These are phyloP conservation scores for Nothoprocta pentlandii DNA, from an alignment of 2,113 vertebrate species.

Conservation along the genomic window DNA sequence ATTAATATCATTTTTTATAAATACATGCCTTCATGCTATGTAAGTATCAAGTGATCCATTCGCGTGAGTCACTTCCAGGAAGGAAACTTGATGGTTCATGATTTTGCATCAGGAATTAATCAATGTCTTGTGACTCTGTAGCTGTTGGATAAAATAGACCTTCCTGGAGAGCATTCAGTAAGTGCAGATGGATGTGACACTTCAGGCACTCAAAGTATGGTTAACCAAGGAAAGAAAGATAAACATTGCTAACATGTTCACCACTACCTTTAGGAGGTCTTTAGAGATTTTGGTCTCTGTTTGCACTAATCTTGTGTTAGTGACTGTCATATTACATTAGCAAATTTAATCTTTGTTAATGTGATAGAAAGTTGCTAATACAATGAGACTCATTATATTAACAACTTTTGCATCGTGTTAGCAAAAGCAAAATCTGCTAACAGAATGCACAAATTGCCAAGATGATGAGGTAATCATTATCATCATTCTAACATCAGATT, in stretches of 20 bases:
- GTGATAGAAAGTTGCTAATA: conserved; percentile 81
- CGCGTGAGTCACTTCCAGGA: conserved; percentile 29
- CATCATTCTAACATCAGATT: conserved; percentile 67
- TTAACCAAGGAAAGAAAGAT: conserved; percentile 57
- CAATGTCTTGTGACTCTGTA: not conserved
- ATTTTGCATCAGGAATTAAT: conserved; percentile 66
- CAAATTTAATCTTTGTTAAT: conserved; percentile 81
- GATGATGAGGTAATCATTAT: conserved; percentile 69
- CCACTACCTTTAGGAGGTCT: conserved; percentile 71
- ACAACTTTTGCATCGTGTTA: conserved; percentile 79
- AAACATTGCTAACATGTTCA: conserved; percentile 70
- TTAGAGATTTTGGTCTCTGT: conserved; percentile 72
- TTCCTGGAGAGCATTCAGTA: conserved; percentile 19
- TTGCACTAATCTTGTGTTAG: conserved; percentile 75
- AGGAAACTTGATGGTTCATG: conserved; percentile 61
- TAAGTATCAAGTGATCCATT: conserved; percentile 14
- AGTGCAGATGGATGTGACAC: not conserved
- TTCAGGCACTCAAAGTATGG: conserved; percentile 8
- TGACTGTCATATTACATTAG: conserved; percentile 78
- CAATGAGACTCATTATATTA: conserved; percentile 79
- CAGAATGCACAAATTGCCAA: conserved; percentile 75
- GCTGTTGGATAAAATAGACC: not conserved
- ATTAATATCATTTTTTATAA: conserved; percentile 43
- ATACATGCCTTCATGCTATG: not conserved
- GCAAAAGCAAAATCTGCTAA: conserved; percentile 77